Conservation (phyloP, 2,113 vertebrate species). For the Odocoileus virginianus region DNA sequence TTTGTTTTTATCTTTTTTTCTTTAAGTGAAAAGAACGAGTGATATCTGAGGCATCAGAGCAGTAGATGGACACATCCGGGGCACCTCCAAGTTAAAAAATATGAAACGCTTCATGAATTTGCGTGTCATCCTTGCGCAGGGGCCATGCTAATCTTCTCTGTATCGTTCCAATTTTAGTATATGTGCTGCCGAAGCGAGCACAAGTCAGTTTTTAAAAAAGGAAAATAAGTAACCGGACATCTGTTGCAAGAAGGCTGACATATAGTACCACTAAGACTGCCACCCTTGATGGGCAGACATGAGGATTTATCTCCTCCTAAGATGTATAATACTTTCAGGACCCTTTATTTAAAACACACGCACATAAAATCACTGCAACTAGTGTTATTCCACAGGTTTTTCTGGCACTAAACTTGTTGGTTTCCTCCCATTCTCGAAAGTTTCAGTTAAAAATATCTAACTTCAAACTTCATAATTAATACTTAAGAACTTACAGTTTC, state of each 20-base stretch:
- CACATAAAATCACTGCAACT: not conserved
- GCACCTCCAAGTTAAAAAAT: conserved; percentile 72
- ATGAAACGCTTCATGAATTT: no score
- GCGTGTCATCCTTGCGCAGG: no score
- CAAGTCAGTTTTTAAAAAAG: not conserved
- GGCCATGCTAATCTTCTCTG: no score
- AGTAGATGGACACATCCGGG: conserved; percentile 77
- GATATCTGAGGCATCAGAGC: conserved; percentile 74
- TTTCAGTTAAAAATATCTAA: not conserved
- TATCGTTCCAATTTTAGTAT: no score
- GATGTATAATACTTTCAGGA: not conserved
- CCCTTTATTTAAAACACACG: not conserved
- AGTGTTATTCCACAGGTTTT: accelerated
- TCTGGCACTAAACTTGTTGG: not conserved
- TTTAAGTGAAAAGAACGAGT: conserved; percentile 79
- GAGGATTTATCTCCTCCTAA: not conserved
- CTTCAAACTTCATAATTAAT: not conserved
- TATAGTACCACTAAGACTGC: not conserved
- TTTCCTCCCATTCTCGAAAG: not conserved
- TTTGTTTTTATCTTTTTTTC: conserved; percentile 66
- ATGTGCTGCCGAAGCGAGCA: no score
- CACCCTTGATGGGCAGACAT: accelerated
- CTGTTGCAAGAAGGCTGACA: not conserved
- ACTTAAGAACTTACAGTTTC: not conserved
- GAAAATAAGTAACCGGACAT: not conserved